phyloP scores from a whole-genome alignment of 1,140 invertebrate genomes.

The Notospermus geniculatus region DNA sequence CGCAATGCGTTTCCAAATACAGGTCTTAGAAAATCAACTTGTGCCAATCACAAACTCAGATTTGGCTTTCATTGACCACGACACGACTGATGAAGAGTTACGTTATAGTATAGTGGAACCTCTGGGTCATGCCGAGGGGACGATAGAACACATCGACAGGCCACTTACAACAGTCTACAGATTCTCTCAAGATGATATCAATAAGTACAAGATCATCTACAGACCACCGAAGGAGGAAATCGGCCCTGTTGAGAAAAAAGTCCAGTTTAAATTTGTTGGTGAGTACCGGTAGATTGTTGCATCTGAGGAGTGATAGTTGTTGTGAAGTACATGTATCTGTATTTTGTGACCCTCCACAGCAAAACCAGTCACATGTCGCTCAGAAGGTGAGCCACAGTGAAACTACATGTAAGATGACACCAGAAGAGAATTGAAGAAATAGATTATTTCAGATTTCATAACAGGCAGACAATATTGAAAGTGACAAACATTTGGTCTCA shows the following conservation, averaged over 20 bases:
- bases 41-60: slow-evolving; percentile 30
- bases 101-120: slow-evolving; percentile 32
- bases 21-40: slow-evolving; percentile 45
- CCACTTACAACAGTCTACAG: slow-evolving; percentile 32
- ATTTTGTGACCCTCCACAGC: no score
- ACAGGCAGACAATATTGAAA: no score
- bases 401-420: no score
- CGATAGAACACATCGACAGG: slow-evolving; percentile 33
- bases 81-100: slow-evolving; percentile 27
- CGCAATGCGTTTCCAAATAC: no score
- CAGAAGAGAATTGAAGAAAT: no score
- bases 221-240: slow-evolving; percentile 35
- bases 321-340: background rate
- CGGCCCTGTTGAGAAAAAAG: slow-evolving; percentile 28
- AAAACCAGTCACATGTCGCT: no score
- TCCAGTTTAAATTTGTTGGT: slow-evolving; percentile 38
- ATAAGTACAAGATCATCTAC: slow-evolving; percentile 40
- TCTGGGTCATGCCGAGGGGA: slow-evolving; percentile 32
- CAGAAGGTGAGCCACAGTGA: no score
- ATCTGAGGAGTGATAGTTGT: background rate
- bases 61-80: slow-evolving; percentile 27
- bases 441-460: no score
- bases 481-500: no score
- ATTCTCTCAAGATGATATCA: slow-evolving; percentile 44
- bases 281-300: slow-evolving; percentile 4